Conservation (phyloP, 2,888 invertebrate genomes). For the Tachystola acroxantha region DNA sequence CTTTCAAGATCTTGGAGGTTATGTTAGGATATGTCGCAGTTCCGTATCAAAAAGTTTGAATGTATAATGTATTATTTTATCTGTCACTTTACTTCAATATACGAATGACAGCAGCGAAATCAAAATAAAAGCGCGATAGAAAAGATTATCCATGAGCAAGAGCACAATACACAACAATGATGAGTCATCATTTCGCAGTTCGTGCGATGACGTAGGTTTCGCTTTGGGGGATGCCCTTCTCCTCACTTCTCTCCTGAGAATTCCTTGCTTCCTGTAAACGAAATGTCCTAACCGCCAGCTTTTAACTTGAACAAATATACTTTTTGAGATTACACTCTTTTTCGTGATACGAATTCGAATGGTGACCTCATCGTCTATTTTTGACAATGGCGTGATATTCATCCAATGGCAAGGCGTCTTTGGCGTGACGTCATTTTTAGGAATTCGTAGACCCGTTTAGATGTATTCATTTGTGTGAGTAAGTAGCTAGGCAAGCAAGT, state of each 20-base stretch:
- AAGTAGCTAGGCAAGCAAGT: too few relatives aligned
- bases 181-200: conserved; percentile 61
- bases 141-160: conserved; percentile 45
- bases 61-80: conserved; percentile 23
- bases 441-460: conserved; percentile 8
- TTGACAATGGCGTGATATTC: conserved; percentile 58
- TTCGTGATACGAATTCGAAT: conserved; percentile 43
- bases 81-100: conserved; percentile 50
- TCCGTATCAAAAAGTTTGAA: conserved; percentile 17
- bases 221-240: conserved; percentile 70
- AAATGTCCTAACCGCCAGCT: conserved; percentile 53
- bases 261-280: conserved; percentile 28
- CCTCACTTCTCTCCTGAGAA: conserved; percentile 50
- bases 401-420: conserved; percentile 44
- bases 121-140: conserved; percentile 46
- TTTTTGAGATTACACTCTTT: conserved; percentile 38
- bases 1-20: conserved; percentile 25
- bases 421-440: conserved; percentile 41
- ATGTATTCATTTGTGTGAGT: too few relatives aligned
- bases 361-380: conserved; percentile 66
- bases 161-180: conserved; percentile 61
- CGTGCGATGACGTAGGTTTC: conserved; percentile 52
- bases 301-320: conserved; percentile 30
- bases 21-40: conserved; percentile 30
- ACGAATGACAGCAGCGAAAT: conserved; percentile 51